Evolutionary conservation across 2,113 vertebrate species (phyloP).

Genomic region (Cryptotis parvus): DNA sequence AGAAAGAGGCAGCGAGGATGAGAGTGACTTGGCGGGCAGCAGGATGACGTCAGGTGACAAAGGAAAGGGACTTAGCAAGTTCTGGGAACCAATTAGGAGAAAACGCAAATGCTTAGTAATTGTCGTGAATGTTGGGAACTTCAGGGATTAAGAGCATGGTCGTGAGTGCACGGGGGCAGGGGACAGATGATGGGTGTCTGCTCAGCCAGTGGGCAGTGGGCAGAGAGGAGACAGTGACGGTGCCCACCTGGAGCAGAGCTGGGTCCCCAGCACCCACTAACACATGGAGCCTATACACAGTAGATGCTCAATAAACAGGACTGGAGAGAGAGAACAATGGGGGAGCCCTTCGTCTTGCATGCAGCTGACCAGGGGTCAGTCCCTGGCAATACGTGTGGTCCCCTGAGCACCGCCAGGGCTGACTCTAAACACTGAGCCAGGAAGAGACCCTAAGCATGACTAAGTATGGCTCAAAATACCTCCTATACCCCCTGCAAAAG

Average conservation of each 20-base stretch:
- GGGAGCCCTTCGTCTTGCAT: too few relatives aligned
- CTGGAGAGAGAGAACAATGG: too few relatives aligned
- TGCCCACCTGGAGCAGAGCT: not conserved
- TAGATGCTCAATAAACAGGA: not conserved
- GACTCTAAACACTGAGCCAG: too few relatives aligned
- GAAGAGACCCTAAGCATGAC: not conserved
- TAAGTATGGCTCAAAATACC: too few relatives aligned
- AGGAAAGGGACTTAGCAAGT: conserved; percentile 16
- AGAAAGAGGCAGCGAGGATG: not conserved
- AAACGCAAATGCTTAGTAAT: not conserved
- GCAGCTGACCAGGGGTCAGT: too few relatives aligned
- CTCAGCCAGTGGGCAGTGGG: not conserved
- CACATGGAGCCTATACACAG: too few relatives aligned
- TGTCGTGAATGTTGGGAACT: not conserved
- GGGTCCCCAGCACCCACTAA: not conserved
- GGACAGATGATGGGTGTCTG: not conserved
- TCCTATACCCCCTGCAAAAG: not conserved
- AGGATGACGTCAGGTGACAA: not conserved
- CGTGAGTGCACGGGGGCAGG: not conserved
- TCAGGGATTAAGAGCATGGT: conserved; percentile 21
- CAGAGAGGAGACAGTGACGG: rapidly evolving
- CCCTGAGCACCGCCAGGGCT: too few relatives aligned
- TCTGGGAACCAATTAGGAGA: not conserved
- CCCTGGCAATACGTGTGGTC: too few relatives aligned
- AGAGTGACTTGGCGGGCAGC: not conserved